Conservation (phyloP, 2,113 vertebrate genomes). For the Oreocharis arfaki region DNA sequence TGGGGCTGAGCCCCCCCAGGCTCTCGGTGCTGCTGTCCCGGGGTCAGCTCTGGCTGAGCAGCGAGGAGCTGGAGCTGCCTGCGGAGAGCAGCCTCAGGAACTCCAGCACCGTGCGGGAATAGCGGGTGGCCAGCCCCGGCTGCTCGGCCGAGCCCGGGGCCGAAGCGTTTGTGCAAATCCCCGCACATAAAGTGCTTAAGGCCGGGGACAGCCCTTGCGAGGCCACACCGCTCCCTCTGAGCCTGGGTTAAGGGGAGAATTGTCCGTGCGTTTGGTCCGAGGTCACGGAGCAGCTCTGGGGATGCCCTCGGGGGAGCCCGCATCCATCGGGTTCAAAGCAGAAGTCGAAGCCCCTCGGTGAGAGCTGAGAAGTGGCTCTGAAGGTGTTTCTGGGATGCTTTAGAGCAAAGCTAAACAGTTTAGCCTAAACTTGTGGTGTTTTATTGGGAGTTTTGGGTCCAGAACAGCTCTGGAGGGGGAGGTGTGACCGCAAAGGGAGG, state of each 20-base stretch:
- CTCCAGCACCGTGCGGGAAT: accelerated
- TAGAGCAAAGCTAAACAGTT: not conserved
- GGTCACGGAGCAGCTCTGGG: not conserved
- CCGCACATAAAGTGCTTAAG: accelerated
- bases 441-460: not conserved
- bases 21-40: not conserved
- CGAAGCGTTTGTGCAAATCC: not conserved
- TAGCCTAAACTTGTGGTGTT: not conserved
- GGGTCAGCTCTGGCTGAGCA: not conserved
- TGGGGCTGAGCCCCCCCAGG: not conserved
- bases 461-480: not conserved
- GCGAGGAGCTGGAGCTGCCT: not conserved
- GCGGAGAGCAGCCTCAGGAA: not conserved
- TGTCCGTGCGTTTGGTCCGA: not conserved
- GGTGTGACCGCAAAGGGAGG: not conserved
- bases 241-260: not conserved
- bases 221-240: accelerated
- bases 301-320: not conserved
- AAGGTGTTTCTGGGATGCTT: not conserved
- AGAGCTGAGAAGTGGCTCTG: not conserved
- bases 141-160: not conserved
- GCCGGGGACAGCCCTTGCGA: not conserved
- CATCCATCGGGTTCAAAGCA: no score
- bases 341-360: accelerated
- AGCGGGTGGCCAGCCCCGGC: not conserved